Conservation (phyloP, 2,113 vertebrate species). For the Ceyx melanurus region DNA sequence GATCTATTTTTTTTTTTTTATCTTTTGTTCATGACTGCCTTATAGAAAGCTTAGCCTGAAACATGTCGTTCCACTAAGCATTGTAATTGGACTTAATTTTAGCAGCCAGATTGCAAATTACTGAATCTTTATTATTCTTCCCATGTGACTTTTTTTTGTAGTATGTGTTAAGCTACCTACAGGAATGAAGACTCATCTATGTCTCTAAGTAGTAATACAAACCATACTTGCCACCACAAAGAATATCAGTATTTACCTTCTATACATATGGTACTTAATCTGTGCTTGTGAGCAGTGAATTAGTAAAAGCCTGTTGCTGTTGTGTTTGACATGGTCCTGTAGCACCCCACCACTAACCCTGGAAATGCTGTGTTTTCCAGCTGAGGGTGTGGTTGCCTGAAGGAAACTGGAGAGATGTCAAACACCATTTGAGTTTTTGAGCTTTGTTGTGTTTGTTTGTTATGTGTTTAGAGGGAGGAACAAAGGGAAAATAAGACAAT, state of each 20-base stretch:
- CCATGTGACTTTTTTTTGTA: neutral
- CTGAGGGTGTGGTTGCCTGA: constrained; percentile 30
- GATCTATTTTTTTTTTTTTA: neutral
- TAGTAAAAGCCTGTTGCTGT: neutral
- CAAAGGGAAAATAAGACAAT: constrained; percentile 58
- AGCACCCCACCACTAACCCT: neutral
- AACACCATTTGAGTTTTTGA: neutral
- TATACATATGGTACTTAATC: neutral
- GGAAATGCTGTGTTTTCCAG: neutral
- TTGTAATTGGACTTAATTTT: neutral
- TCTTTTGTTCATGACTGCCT: neutral
- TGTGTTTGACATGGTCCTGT: neutral
- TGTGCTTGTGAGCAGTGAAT: neutral
- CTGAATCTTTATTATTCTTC: neutral
- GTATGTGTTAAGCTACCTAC: neutral
- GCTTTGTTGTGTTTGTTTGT: neutral
- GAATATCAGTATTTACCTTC: neutral
- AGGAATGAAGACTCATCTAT: neutral
- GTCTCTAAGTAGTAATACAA: neutral
- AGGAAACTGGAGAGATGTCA: neutral
- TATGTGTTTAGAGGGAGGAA: constrained; percentile 42
- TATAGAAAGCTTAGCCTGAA: neutral
- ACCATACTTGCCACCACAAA: neutral
- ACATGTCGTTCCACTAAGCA: neutral
- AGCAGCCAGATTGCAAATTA: neutral